These are phyloP conservation scores for Porites evermanni DNA, from an alignment of 92 coral and sea anemone genomes.

Conservation along the genomic window DNA sequence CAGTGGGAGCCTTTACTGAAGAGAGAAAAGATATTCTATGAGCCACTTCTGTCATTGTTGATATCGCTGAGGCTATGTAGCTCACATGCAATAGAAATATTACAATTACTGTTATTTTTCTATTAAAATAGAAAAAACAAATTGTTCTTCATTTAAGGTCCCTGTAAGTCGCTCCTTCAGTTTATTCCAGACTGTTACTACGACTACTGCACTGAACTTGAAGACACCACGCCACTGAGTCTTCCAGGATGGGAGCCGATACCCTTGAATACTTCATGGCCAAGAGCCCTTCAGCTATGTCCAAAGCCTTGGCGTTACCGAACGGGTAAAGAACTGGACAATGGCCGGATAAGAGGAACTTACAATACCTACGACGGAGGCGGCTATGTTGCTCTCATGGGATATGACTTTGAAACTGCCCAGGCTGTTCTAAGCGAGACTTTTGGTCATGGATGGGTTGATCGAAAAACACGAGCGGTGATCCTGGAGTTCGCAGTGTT, in stretches of 20 bases:
- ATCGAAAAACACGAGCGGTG: constrained; percentile 54
- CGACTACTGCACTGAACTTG: constrained; percentile 19
- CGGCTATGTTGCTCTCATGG: constrained; percentile 54
- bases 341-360: constrained; percentile 9
- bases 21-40: too few relatives aligned
- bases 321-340: constrained; percentile 1
- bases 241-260: constrained; percentile 52
- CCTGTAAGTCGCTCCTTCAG: neutral
- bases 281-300: constrained; percentile 29
- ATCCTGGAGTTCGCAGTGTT: constrained; percentile 56
- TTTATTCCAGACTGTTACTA: constrained; percentile 8
- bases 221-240: constrained; percentile 34
- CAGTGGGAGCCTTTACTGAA: too few relatives aligned
- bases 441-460: constrained; percentile 49
- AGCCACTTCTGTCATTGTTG: too few relatives aligned
- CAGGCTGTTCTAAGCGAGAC: constrained; percentile 37
- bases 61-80: too few relatives aligned
- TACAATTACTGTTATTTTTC: neutral
- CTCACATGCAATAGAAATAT: too few relatives aligned
- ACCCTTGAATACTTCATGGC: constrained; percentile 45
- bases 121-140: neutral
- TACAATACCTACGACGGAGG: constrained; percentile 44
- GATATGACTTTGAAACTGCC: constrained; percentile 54
- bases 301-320: constrained; percentile 66
- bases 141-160: neutral